A percentile compares a stretch with the other conserved stretches of the same genome.
Evolutionary conservation across 1,140 invertebrate species (phyloP).

Genomic region (Bombus terrestris): DNA sequence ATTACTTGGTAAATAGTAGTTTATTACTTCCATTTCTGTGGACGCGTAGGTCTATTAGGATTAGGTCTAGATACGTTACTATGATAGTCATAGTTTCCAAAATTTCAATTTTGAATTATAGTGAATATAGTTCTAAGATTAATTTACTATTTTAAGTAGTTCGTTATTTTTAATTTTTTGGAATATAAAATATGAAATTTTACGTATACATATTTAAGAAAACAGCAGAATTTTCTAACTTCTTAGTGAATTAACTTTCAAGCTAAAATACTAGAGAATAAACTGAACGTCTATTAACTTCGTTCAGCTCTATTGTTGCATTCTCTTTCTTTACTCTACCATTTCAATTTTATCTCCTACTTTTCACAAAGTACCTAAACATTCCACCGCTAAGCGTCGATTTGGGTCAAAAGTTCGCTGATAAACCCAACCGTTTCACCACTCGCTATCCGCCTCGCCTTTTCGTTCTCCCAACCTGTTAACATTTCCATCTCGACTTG

Average conservation of each 20-base stretch:
- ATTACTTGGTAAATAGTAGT: conserved; percentile 31
- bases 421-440: conserved; percentile 9
- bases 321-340: not conserved
- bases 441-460: not conserved
- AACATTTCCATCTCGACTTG: not conserved
- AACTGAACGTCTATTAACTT: not conserved
- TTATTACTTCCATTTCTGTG: not conserved
- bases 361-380: not conserved
- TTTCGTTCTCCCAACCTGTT: not conserved
- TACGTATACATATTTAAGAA: too few species aligned
- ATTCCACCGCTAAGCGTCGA: not conserved
- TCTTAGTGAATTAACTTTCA: too few species aligned
- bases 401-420: conserved; percentile 31
- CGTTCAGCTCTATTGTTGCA: not conserved
- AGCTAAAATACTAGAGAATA: not conserved
- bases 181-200: too few species aligned
- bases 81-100: too few species aligned
- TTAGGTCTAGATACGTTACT: too few species aligned
- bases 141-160: too few species aligned
- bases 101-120: too few species aligned
- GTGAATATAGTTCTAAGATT: too few species aligned
- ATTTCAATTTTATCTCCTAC: not conserved
- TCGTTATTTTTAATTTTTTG: too few species aligned
- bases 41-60: too few species aligned
- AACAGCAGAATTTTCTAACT: too few species aligned